A percentile compares a stretch with the other conserved stretches of the same genome.
Evolutionary conservation across 2,888 invertebrate genomes (phyloP).

Genomic region (Dasysyrphus albostriatus): DNA sequence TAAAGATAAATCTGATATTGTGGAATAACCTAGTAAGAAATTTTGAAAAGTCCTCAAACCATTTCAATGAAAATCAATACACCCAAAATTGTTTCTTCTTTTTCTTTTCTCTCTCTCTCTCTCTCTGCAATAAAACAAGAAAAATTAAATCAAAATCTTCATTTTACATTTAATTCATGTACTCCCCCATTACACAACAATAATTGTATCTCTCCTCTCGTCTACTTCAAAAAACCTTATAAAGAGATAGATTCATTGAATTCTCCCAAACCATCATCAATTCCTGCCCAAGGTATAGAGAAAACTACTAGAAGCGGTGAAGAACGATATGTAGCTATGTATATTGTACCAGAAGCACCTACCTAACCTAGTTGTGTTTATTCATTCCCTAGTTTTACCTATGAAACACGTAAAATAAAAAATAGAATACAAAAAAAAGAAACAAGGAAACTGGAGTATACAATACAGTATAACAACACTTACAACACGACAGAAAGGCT

Average conservation of each 20-base stretch:
- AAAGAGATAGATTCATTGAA: conserved; percentile 3
- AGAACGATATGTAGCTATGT: neutral
- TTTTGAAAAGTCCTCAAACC: neutral
- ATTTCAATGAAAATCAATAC: conserved; percentile 6
- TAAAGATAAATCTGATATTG: neutral
- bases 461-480: conserved; percentile 36
- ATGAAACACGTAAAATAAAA: conserved; percentile 27
- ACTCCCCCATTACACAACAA: conserved; percentile 32
- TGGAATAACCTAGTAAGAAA: neutral
- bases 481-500: conserved; percentile 54
- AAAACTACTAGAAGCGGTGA: too few relatives aligned
- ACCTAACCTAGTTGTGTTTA: conserved; percentile 66
- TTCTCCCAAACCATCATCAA: conserved; percentile 19
- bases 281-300: neutral
- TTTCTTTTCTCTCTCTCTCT: neutral
- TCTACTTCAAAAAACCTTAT: neutral
- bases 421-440: conserved; percentile 3
- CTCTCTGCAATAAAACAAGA: conserved; percentile 8
- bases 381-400: conserved; percentile 31
- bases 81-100: neutral
- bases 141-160: conserved; percentile 33
- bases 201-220: conserved; percentile 22
- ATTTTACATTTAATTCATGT: conserved; percentile 32
- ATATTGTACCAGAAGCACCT: conserved; percentile 14
- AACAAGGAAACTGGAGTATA: conserved; percentile 42